Evolutionary conservation across 2,888 invertebrate genomes (phyloP).

Genomic region (Octodonta nipae): DNA sequence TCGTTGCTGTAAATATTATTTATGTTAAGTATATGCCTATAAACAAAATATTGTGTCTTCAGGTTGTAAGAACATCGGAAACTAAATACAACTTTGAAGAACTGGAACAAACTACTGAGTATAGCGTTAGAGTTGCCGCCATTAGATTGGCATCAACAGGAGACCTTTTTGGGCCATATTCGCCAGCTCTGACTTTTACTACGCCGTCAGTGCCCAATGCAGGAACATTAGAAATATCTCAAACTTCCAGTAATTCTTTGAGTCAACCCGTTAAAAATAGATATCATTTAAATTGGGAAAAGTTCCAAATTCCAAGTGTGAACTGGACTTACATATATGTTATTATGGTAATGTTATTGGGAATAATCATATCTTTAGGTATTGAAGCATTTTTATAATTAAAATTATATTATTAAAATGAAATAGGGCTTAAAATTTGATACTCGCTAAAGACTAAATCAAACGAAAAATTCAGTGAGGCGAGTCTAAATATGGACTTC

Average conservation of each 20-base stretch:
- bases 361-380: slow-evolving; percentile 26
- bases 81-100: slow-evolving; percentile 50
- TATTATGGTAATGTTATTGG: slow-evolving; percentile 29
- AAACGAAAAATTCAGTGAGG: neutral
- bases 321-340: slow-evolving; percentile 43
- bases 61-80: slow-evolving; percentile 56
- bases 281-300: slow-evolving; percentile 18
- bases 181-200: slow-evolving; percentile 48
- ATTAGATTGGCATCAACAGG: slow-evolving; percentile 50
- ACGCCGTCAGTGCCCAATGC: slow-evolving; percentile 34
- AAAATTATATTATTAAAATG: neutral
- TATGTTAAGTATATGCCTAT: too few species aligned
- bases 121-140: slow-evolving; percentile 65
- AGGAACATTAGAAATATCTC: slow-evolving; percentile 31
- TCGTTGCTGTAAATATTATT: too few species aligned
- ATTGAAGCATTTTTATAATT: slow-evolving; percentile 23
- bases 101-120: slow-evolving; percentile 62
- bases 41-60: slow-evolving; percentile 14
- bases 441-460: neutral
- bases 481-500: neutral
- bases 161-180: slow-evolving; percentile 57
- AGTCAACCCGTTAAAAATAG: slow-evolving; percentile 14
- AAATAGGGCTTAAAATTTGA: neutral
- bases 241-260: slow-evolving; percentile 17
- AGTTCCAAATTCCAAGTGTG: slow-evolving; percentile 38